Evolutionary conservation across 1,140 invertebrate genomes (phyloP).

Genomic region (Carposina sasakii): DNA sequence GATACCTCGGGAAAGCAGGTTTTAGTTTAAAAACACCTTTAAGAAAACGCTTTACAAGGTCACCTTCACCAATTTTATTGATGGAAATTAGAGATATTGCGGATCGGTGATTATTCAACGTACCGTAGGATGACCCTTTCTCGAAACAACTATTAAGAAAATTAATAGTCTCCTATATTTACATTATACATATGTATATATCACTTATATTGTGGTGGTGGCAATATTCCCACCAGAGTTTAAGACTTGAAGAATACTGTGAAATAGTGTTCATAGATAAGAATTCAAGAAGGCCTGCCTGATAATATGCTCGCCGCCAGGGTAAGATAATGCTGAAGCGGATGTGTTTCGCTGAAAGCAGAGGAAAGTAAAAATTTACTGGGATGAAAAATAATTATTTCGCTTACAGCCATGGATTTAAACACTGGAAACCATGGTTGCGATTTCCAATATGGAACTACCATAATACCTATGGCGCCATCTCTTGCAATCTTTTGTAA

Average conservation of each 20-base stretch:
- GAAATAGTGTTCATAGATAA: constrained; percentile 7
- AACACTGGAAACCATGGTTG: constrained; percentile 14
- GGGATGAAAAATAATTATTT: constrained; percentile 18
- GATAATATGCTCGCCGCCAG: constrained; percentile 32
- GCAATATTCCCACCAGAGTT: constrained; percentile 9
- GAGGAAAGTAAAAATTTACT: constrained; percentile 18
- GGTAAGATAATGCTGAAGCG: constrained; percentile 24
- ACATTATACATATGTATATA: constrained; percentile 5
- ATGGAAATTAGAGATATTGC: constrained; percentile 9
- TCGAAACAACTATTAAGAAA: neutral
- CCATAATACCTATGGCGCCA: constrained; percentile 6
- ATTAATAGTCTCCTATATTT: neutral
- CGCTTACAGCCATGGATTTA: constrained; percentile 12
- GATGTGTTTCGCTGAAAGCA: constrained; percentile 21
- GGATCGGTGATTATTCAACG: constrained; percentile 10
- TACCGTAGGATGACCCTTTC: constrained; percentile 1
- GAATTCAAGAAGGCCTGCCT: constrained; percentile 15
- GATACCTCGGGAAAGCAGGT: constrained; percentile 9
- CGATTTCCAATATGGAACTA: constrained; percentile 11
- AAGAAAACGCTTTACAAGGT: constrained; percentile 12
- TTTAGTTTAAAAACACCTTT: constrained; percentile 17
- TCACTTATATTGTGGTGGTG: no score
- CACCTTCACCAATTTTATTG: constrained; percentile 1
- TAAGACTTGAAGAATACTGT: constrained; percentile 12
- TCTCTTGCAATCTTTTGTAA: constrained; percentile 13